Base-by-base conservation (phyloP, 1,140 invertebrate genomes). In the Apis florea region DNA sequence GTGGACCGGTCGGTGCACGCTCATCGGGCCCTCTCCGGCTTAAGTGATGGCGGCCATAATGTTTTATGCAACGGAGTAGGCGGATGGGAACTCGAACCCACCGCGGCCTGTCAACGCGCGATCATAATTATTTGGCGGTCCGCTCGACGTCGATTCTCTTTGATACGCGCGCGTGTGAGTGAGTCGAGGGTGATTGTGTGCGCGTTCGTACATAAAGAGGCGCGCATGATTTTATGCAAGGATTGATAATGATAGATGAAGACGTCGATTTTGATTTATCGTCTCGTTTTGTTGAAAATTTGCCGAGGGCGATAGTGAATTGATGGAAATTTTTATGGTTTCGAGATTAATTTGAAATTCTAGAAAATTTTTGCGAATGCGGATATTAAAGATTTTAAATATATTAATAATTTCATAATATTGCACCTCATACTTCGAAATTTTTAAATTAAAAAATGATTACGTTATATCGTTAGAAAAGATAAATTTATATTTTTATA, bases 21-120 rank as follows among this genome's bases (percentile, higher is more conserved):
- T 89, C 88, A 85, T 89, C 83, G 85, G 79, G 78, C 63, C 83
- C 63, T 74, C 66, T 72, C 74, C 75, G 72, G 40, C 79, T 89
- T 89, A 90, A 91, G 85, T 89, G 89, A 92, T 90, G 90, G 88
- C 87, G 84, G 90, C 87, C 89, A 90, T 91, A 90, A 90, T 91
- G 89, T 90, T 91, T 90, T 89, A 88, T 89, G 89, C 88, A 84
- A 85, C 84, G 85, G 71, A 88, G 84, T 88, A 79, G 87, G 88
- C 83, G 84, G 87, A 88, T 89, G 85, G 74, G 70, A 83, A 82
- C 69, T 81, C 69, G 77, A 82, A 69, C 80, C 73, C 83, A 88
- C 80, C 82, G 83, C 73, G 87, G 82, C 75, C 90, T 90, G 90
- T 91, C 91, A 90, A 90, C 90, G 85, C 83, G 85, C 78, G 75